These are phyloP conservation scores for Dromaius novaehollandiae DNA, from an alignment of 2,113 vertebrate genomes.

Conservation along the genomic window DNA sequence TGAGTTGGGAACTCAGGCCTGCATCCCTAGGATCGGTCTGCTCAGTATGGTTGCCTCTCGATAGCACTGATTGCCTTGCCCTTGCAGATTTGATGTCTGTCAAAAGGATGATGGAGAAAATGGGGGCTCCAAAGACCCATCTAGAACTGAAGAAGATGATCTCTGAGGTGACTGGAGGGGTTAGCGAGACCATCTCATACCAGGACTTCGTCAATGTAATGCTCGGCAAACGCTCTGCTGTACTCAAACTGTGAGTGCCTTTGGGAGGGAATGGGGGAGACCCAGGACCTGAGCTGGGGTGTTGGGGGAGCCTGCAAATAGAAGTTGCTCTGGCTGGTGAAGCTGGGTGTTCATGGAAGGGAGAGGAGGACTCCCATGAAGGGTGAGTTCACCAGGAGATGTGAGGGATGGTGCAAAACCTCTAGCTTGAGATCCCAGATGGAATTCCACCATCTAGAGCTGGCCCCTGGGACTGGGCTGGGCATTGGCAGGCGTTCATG, in stretches of 20 bases:
- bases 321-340: background rate
- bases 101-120: conserved; percentile 98
- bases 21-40: background rate
- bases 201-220: conserved; percentile 97
- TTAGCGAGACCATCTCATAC: conserved; percentile 93
- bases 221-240: conserved; percentile 94
- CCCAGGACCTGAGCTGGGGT: background rate
- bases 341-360: background rate
- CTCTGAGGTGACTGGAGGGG: conserved; percentile 90
- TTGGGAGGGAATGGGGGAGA: background rate
- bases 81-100: conserved; percentile 93
- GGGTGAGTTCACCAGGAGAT: background rate
- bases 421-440: background rate
- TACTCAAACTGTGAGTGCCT: conserved; percentile 93
- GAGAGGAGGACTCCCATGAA: background rate
- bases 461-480: background rate
- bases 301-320: background rate
- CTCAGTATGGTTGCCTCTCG: background rate
- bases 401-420: background rate
- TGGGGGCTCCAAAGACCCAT: conserved; percentile 95
- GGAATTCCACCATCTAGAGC: background rate
- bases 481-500: background rate
- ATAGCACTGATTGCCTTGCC: background rate
- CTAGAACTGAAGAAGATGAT: conserved; percentile 98
- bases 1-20: background rate